These are phyloP conservation scores for Nomada lathburiana DNA, from an alignment of 2,888 invertebrate genomes.

Conservation along the genomic window DNA sequence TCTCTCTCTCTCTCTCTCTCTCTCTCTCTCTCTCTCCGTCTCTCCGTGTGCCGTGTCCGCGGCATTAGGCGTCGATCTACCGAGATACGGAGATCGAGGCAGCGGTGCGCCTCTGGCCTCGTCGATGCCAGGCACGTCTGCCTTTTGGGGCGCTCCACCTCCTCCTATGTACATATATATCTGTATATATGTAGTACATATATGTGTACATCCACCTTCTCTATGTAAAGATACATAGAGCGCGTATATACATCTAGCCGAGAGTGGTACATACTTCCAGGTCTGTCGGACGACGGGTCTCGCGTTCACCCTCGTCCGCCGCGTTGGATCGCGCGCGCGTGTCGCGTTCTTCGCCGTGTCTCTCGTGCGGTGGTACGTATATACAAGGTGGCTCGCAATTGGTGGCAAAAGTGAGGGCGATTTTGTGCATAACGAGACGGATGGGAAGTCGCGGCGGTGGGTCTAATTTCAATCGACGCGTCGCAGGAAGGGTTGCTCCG, in stretches of 20 bases:
- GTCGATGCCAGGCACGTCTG: constrained; percentile 83
- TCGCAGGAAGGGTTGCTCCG: too few species aligned
- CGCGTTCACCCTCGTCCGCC: constrained; percentile 44
- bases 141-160: constrained; percentile 79
- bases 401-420: not conserved
- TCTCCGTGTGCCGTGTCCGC: constrained; percentile 70
- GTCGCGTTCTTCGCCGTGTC: constrained; percentile 8
- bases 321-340: constrained; percentile 1
- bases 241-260: constrained; percentile 29
- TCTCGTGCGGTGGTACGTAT: constrained; percentile 6
- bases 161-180: constrained; percentile 18
- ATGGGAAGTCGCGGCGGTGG: too few species aligned
- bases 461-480: too few species aligned
- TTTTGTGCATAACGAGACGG: too few species aligned
- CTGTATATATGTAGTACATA: constrained; percentile 28
- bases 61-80: constrained; percentile 80
- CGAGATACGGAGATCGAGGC: constrained; percentile 78
- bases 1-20: constrained; percentile 47
- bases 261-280: constrained; percentile 37
- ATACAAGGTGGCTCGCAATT: constrained; percentile 2
- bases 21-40: constrained; percentile 45
- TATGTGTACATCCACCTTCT: not conserved
- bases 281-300: constrained; percentile 27
- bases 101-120: constrained; percentile 73
- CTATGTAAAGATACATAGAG: constrained; percentile 35